These are phyloP conservation scores for Myotis pilosus DNA, from an alignment of 2,797 vertebrate species.

Conservation along the genomic window DNA sequence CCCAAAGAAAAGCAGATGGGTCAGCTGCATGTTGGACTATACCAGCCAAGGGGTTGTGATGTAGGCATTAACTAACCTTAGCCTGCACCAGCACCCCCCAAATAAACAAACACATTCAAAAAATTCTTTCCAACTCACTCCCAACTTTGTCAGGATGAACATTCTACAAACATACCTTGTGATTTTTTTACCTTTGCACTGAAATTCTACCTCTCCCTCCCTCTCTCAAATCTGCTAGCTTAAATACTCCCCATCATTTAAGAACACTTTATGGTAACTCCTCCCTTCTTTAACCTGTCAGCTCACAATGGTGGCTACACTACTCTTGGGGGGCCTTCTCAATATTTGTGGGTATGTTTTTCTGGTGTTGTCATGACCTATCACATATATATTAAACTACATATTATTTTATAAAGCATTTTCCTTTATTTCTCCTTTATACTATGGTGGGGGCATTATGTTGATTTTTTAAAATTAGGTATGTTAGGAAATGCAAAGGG, in stretches of 20 bases:
- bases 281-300: not conserved
- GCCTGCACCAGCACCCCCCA: not conserved
- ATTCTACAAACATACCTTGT: not conserved
- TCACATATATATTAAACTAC: not conserved
- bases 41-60: conserved; percentile 65
- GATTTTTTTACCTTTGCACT: not conserved
- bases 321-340: not conserved
- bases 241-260: not conserved
- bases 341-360: not conserved
- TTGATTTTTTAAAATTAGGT: not conserved
- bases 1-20: conserved; percentile 60
- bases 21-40: not conserved
- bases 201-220: not conserved
- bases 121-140: not conserved
- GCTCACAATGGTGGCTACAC: not conserved
- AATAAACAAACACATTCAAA: not conserved
- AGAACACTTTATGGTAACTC: not conserved
- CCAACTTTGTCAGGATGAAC: not conserved
- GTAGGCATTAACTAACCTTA: not conserved
- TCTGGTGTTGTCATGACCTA: not conserved
- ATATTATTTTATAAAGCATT: not conserved
- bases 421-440: conserved; percentile 27
- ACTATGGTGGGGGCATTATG: not conserved
- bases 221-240: not conserved
- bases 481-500: not conserved